Conservation (phyloP, 2,797 vertebrate genomes). For the Glossophaga mutica region DNA sequence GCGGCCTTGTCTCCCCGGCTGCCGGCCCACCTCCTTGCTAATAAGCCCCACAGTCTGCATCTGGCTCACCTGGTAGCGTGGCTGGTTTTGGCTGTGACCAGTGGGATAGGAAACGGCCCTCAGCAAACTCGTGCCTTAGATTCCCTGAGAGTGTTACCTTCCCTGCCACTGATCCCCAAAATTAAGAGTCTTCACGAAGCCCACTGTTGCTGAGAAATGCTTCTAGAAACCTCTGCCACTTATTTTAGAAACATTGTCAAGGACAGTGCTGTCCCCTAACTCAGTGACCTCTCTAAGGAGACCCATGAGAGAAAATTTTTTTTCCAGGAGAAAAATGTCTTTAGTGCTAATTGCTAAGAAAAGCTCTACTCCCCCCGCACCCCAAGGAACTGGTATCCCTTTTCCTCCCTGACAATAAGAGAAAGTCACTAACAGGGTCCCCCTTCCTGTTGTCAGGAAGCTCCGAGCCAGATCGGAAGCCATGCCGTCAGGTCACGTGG, state of each 20-base stretch:
- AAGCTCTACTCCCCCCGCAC: neutral
- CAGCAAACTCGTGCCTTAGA: neutral
- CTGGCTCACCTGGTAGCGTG: neutral
- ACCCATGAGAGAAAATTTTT: neutral
- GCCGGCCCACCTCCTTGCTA: neutral
- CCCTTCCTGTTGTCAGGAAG: neutral
- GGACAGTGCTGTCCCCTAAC: neutral
- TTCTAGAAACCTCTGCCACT: neutral
- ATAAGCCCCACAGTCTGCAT: neutral
- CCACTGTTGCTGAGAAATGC: neutral
- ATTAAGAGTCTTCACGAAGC: neutral
- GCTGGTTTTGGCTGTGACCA: neutral
- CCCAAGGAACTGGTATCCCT: neutral
- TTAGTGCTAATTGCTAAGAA: neutral
- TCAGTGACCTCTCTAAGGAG: neutral
- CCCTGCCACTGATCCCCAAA: neutral
- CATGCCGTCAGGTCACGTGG: rapidly evolving
- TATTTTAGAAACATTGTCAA: neutral
- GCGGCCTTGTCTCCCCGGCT: neutral
- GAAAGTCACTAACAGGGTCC: neutral
- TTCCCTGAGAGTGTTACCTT: neutral
- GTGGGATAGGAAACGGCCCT: rapidly evolving
- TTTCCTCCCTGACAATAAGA: neutral
- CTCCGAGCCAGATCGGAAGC: neutral
- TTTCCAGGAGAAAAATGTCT: neutral